Evolutionary conservation across 2,797 vertebrate species (phyloP).

Genomic region (Apogon hyalosoma): DNA sequence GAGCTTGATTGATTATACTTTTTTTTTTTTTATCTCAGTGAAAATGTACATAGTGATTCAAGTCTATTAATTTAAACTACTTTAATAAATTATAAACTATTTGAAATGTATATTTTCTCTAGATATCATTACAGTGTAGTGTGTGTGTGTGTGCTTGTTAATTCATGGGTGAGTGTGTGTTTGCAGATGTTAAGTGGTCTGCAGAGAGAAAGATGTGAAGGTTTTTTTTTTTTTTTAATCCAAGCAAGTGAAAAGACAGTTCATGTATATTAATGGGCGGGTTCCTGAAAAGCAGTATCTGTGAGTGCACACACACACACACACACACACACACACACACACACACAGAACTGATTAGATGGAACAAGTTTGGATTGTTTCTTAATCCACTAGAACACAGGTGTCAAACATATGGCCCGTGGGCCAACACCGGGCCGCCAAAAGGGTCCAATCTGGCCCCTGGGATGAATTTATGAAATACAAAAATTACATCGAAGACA

Average conservation of each 20-base stretch:
- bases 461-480: too few species aligned
- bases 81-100: conserved; percentile 34
- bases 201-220: not conserved
- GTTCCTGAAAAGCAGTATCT: conserved; percentile 14
- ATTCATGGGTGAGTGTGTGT: not conserved
- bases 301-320: too few species aligned
- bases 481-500: too few species aligned
- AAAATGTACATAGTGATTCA: conserved; percentile 46
- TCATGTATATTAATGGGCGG: conserved; percentile 39
- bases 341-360: not conserved
- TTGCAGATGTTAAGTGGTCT: conserved; percentile 33
- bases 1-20: conserved; percentile 16
- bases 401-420: too few species aligned
- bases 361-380: too few species aligned
- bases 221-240: not conserved
- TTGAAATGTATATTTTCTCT: conserved; percentile 19
- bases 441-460: too few species aligned
- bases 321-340: not conserved
- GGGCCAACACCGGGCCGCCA: too few species aligned
- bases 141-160: not conserved
- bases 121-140: conserved; percentile 2
- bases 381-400: too few species aligned
- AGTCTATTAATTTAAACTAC: conserved; percentile 34
- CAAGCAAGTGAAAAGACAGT: not conserved
- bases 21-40: not conserved